Base-by-base conservation (phyloP, 2,888 invertebrate genomes). In the Volucella inanis region DNA sequence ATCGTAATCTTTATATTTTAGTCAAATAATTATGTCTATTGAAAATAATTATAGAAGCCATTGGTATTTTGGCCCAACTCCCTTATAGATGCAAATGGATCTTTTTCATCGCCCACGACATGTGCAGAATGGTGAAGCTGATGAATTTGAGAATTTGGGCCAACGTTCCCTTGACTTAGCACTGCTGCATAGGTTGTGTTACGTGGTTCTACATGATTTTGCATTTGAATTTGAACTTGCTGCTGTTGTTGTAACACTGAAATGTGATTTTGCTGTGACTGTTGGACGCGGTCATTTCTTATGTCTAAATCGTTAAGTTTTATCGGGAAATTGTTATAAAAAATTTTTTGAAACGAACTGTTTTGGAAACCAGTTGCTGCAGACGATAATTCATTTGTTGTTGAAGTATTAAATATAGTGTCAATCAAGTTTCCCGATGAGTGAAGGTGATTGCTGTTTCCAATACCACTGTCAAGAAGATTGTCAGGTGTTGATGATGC, bases 21-120 rank as follows among this genome's bases (percentile, higher is more conserved):
- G 15, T 72, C 68, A 72, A 39, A 22, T 22, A 79, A 57, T 71
- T 80, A 80, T 76, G 71, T 78, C 90, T 90, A 93, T 89, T 93
- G 93, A 91, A 94, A 94, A 91, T 94, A 94, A 89, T 94, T 93
- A 90, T 94, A 94, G 88, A 93, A 93, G 86, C 93, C 93, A 86
- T 92, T 90, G 86, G 92, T 90, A 88, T 92, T 91, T 89, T 93
- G 93, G 43, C 93, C 93, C 75, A 93, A 89, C 80, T 93, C 93
- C 64, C 93, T 90, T 87, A 93, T 92, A 83, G 93, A 92, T 59
- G 93, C 92, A 89, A 93, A 93, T 14, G 93, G 93, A 90, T 92
- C 93, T 88, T 91, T 92, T 68, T 92, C 92, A 12, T 90, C 89
- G 43, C 79, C 87, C 3, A 78, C 22, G 3, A 50, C 80, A 78